Evolutionary conservation across 2,888 invertebrate genomes (phyloP).

Genomic region (Scaptodrosophila latifasciaeformis): DNA sequence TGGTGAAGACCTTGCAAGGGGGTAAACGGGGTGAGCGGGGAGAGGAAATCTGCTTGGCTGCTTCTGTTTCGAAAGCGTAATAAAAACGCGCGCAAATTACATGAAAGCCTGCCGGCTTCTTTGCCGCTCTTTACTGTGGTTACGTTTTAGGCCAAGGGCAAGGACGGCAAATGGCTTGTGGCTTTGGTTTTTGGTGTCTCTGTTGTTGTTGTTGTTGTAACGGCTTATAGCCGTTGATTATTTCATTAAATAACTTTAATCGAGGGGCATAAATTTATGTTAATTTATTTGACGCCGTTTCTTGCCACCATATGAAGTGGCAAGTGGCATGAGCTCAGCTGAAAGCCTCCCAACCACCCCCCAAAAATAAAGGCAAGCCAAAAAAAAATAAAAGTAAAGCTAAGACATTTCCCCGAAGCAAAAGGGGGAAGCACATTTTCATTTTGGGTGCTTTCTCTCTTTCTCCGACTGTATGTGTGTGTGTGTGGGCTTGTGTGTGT

Average conservation of each 20-base stretch:
- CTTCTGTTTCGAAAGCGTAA: not conserved
- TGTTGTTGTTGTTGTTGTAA: slow-evolving; percentile 34
- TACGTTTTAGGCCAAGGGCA: not conserved
- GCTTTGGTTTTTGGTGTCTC: not conserved
- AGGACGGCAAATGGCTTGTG: not conserved
- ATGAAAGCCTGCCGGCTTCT: not conserved
- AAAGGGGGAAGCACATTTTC: too few relatives aligned
- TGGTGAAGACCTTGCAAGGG: too few relatives aligned
- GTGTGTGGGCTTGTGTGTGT: not conserved
- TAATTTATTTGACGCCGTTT: slow-evolving; percentile 38
- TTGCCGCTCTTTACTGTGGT: not conserved
- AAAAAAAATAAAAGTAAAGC: too few relatives aligned
- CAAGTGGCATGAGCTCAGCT: too few relatives aligned
- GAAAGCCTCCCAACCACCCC: too few relatives aligned
- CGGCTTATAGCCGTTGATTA: slow-evolving; percentile 55
- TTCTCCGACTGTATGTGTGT: not conserved
- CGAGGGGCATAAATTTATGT: slow-evolving; percentile 55
- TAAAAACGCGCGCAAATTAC: slow-evolving; percentile 2
- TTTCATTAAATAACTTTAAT: slow-evolving; percentile 55
- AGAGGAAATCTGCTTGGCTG: not conserved
- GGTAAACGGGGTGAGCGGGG: not conserved
- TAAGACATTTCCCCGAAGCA: too few relatives aligned
- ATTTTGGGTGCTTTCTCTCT: too few relatives aligned
- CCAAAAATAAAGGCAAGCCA: slow-evolving; percentile 11
- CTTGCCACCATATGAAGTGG: too few relatives aligned